Conservation (phyloP, 2,888 invertebrate species). For the Dicycla oo region DNA sequence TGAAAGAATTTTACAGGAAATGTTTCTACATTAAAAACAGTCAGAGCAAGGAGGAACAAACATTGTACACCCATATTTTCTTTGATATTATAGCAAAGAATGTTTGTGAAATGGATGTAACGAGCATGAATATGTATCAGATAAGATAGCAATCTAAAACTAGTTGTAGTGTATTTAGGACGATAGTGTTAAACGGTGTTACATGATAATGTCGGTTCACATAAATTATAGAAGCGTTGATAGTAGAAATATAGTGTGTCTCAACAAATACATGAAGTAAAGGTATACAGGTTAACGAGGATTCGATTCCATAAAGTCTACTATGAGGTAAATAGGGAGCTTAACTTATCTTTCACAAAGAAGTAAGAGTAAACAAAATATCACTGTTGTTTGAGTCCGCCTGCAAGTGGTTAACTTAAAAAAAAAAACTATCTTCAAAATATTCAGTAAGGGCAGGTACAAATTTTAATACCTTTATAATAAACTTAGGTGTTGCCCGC, state of each 20-base stretch:
- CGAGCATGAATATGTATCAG: slow-evolving; percentile 44
- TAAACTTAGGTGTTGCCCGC: no score
- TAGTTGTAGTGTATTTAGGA: slow-evolving; percentile 23
- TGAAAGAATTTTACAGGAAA: slow-evolving; percentile 22
- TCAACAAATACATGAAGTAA: background rate
- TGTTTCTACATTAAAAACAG: slow-evolving; percentile 7
- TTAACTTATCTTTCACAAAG: background rate
- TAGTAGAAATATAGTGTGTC: slow-evolving; percentile 6
- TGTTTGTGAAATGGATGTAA: slow-evolving; percentile 8
- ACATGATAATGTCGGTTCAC: slow-evolving; percentile 25
- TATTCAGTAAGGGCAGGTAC: background rate
- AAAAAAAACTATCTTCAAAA: no score
- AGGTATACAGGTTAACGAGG: no score
- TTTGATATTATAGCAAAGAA: background rate
- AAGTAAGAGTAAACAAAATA: background rate
- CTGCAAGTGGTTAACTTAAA: no score
- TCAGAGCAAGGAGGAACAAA: slow-evolving; percentile 15
- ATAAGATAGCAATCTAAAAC: slow-evolving; percentile 31
- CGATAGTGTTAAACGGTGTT: slow-evolving; percentile 43
- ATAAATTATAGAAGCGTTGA: slow-evolving; percentile 35
- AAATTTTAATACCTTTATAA: background rate
- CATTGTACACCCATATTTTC: slow-evolving; percentile 30
- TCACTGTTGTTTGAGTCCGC: no score
- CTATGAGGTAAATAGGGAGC: no score
- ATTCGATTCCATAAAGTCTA: background rate